Base-by-base conservation (phyloP, 2,797 vertebrate species). In the Cygnus olor region DNA sequence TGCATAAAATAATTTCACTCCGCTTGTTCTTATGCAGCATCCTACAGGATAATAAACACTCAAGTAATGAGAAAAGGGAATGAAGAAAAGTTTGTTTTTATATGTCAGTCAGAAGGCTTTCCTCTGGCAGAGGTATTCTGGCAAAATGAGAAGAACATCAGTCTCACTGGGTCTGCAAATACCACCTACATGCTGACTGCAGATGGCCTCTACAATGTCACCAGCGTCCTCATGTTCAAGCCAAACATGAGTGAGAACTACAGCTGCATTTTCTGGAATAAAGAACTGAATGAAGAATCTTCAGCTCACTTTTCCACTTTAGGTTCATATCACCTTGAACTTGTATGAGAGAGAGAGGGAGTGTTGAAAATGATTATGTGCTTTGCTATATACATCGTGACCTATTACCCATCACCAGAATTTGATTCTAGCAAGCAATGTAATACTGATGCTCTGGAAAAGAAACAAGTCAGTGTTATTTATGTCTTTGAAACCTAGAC, bases 81-180 rank as follows among this genome's bases (percentile, higher is more conserved):
- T 36, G 96, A 96, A 89, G 92, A 95, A 15, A 95, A 94, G 8
- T 91, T 98, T 72, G 90, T 98, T 93, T 96, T 99, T 25, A 98
- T 88, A 54, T 99, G 99, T 83, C 96, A 98, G 89, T 98, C 99
- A 68, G 95, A 98, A 89, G 99, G 98, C 13, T 98, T 98, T 83
- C 98, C 99, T 2, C 19, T 95, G 36, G 96, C 98, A 21, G 53
- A 95, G 6, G 98, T 99, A 5, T 88, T 53, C 69, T 99, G 99
- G 99, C 88, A 87, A 57, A 95, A 96, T 14, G 66, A 90, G 63
- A 90, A 77, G 42, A 89, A 80, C 3, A 53, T 80, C 38, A 97
- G 42, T 17, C 27, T 96, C 90, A 97, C 78, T 28, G 73, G n/a
- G 58, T 73, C 57, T 85, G 88, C 85, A 93, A 97, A 97, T 69